Base-by-base conservation (phyloP, 2,113 vertebrate species). In the Oreochromis niloticus region DNA sequence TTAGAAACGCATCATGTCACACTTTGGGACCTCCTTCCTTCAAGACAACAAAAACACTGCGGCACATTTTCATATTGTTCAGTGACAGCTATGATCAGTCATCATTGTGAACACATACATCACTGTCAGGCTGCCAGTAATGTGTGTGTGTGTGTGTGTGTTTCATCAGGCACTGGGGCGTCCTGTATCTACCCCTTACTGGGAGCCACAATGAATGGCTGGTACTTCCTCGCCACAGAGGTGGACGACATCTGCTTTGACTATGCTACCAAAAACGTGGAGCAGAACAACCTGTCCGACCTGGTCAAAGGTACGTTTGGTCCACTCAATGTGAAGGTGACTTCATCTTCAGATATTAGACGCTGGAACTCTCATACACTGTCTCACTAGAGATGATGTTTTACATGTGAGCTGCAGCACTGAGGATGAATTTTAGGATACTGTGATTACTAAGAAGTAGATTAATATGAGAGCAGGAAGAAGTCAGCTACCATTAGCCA, bases 221-320 rank as follows among this genome's bases (percentile, higher is more conserved):
- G 99, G 99, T 98, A 97, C 96, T 99, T 99, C 89, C 97, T 99
- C 39, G 99, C 98, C 81, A 99, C 98, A 22, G 98, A 99, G 96
- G 98, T 99, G 84, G 98, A 99, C 85, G 98, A 99, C 93, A 98
- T 99, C 96, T 99, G 99, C 92, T 99, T 98, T 91, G 97, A 98
- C 96, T 99, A 98, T 6, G 98, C 99, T n/a, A 99, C 97, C 87
- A 99, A 97, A 95, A 99, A 99, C 7, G 98, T 99, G 93, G 98
- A 99, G 87, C 98, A 98, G 94, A 99, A 99, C 96, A 97, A 97
- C 36, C 92, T 99, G 91, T 98, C 98, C 80, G 98, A 98, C 88
- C 97, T 99, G 84, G 98, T 99, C 92, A 99, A 98, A 98, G 99
- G 99, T 99, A 90, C 66, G 87, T 41, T 7, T 22, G n/a, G 10